These are phyloP conservation scores for Mesocentrotus franciscanus DNA, from an alignment of 53 echinoderm and acorn worm species.

Conservation along the genomic window DNA sequence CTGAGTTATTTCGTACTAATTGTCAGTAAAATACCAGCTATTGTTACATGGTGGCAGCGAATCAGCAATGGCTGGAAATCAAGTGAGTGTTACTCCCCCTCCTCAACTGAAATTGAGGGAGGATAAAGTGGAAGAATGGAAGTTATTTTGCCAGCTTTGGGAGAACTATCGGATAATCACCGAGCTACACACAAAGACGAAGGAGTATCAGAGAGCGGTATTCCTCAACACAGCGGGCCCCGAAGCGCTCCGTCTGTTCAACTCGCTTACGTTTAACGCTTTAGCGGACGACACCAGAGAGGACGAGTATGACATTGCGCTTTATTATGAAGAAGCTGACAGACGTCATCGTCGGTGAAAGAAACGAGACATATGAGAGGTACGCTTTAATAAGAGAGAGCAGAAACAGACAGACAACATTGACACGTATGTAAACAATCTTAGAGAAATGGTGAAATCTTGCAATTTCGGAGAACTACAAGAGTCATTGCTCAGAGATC, in stretches of 20 bases:
- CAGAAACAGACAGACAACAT: neutral
- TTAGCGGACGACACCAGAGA: slow-evolving; percentile 7
- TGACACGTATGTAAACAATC: neutral
- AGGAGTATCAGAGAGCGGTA: neutral
- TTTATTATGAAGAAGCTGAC: no score
- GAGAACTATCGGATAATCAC: neutral
- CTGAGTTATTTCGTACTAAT: no score
- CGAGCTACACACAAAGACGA: neutral
- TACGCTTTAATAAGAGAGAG: no score
- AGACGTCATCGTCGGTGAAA: no score
- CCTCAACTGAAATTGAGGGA: neutral
- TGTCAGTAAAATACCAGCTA: no score
- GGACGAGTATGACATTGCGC: no score
- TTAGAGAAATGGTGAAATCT: neutral
- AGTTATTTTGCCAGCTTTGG: slow-evolving; percentile 14
- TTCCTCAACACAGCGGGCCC: neutral
- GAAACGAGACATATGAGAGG: no score
- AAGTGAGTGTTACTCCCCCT: no score
- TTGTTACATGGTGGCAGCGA: no score
- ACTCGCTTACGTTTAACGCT: neutral
- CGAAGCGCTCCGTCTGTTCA: neutral
- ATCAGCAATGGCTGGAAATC: no score
- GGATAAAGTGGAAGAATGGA: neutral
- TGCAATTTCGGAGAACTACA: slow-evolving; percentile 60
- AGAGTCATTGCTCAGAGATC: slow-evolving; percentile 39